A percentile compares a stretch with the other conserved stretches of the same genome.
Conservation (phyloP, 2,113 vertebrate species). For the Dolichallabes microphthalmus region DNA sequence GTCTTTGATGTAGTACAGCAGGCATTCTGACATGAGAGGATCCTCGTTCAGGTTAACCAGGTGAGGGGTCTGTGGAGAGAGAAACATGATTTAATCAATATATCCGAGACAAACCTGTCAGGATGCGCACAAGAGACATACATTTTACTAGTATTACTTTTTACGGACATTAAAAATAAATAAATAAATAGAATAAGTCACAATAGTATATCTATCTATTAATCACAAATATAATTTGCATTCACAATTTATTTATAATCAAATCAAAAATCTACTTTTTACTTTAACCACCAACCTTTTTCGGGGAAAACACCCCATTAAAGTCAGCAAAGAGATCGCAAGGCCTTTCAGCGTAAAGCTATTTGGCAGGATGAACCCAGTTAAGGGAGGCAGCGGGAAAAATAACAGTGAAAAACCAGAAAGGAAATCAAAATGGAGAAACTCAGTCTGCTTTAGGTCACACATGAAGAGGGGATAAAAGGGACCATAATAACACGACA, state of each 20-base stretch:
- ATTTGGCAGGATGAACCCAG: conserved; percentile 65
- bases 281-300: conserved; percentile 86
- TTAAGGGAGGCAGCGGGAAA: conserved; percentile 53
- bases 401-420: conserved; percentile 46
- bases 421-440: background rate
- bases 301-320: conserved; percentile 88
- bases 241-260: background rate
- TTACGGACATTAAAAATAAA: background rate
- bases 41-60: conserved; percentile 98
- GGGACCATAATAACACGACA: background rate
- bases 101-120: background rate
- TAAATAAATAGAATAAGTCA: background rate
- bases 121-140: background rate
- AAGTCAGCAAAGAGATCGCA: conserved; percentile 93
- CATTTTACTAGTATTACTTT: background rate
- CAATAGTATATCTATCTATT: background rate
- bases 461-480: background rate
- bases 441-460: background rate
- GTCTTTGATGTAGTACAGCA: conserved; percentile 99
- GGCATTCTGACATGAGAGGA: conserved; percentile 97
- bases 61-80: conserved; percentile 85
- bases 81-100: conserved; percentile 11
- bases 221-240: too few relatives aligned
- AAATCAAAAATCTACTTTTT: conserved; percentile 34
- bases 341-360: conserved; percentile 83